These are phyloP conservation scores for Dorcus parallelipipedus DNA, from an alignment of 2,888 invertebrate genomes.

Conservation along the genomic window DNA sequence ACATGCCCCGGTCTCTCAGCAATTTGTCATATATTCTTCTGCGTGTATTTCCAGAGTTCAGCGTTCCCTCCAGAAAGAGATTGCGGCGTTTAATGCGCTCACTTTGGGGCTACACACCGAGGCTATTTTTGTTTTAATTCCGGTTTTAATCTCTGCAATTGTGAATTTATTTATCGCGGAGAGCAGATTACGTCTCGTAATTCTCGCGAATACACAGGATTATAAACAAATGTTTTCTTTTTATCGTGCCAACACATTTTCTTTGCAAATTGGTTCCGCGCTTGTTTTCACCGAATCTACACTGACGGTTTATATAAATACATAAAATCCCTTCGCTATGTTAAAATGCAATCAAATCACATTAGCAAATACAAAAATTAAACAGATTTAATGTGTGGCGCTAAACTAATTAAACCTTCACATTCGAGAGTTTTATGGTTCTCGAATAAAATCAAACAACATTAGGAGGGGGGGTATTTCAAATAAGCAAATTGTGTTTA, in stretches of 20 bases:
- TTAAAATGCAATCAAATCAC: background rate
- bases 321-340: background rate
- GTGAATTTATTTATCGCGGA: conserved; percentile 26
- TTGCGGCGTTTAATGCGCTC: background rate
- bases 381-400: too few relatives aligned
- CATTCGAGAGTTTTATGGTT: too few relatives aligned
- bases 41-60: background rate
- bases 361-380: too few relatives aligned
- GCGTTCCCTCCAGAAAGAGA: background rate
- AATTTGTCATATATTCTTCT: background rate
- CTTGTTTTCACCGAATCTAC: background rate
- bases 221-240: conserved; percentile 22
- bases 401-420: too few relatives aligned
- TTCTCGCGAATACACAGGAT: conserved; percentile 20
- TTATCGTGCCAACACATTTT: conserved; percentile 8
- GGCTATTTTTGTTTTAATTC: conserved; percentile 16
- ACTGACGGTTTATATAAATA: background rate
- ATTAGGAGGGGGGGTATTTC: too few relatives aligned
- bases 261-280: conserved; percentile 5
- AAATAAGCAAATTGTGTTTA: too few relatives aligned
- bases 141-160: conserved; percentile 28
- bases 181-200: conserved; percentile 26
- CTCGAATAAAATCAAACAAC: too few relatives aligned
- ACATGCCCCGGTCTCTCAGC: too few relatives aligned
- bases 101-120: background rate